Percentiles rank a stretch among this genome's conserved stretches.
These are phyloP conservation scores for Zaprionus obscuricornis DNA, from an alignment of 2,888 invertebrate species.

Conservation along the genomic window DNA sequence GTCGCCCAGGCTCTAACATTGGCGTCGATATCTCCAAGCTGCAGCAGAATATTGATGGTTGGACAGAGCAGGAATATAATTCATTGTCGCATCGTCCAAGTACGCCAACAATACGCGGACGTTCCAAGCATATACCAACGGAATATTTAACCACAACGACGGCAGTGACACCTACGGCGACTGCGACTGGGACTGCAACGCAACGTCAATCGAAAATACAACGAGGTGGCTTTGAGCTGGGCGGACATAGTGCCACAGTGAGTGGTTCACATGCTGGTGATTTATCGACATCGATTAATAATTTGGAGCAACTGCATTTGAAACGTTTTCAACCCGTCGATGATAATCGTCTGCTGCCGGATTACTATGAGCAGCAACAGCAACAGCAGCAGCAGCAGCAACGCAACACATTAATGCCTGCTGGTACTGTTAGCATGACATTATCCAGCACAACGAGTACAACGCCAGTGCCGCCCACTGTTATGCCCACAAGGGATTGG, in stretches of 20 bases:
- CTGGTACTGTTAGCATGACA: conserved; percentile 28
- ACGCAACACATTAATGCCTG: conserved; percentile 34
- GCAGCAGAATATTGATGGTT: conserved; percentile 92
- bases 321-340: conserved; percentile 74
- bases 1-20: conserved; percentile 36
- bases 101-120: conserved; percentile 85
- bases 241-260: conserved; percentile 39
- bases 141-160: conserved; percentile 89
- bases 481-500: conserved; percentile 43
- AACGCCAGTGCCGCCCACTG: conserved; percentile 80
- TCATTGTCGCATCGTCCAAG: conserved; percentile 84
- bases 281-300: conserved; percentile 73
- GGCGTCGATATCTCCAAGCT: conserved; percentile 88
- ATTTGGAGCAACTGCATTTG: conserved; percentile 72
- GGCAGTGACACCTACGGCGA: conserved; percentile 85
- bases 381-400: conserved; percentile 28
- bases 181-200: conserved; percentile 84
- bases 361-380: conserved; percentile 59
- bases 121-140: conserved; percentile 90
- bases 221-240: conserved; percentile 59
- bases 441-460: conserved; percentile 38
- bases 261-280: conserved; percentile 48
- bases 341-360: conserved; percentile 71
- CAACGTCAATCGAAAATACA: conserved; percentile 76
- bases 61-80: conserved; percentile 91